phyloP scores from a whole-genome alignment of 2,888 invertebrate species.

The Epinotia ramella region DNA sequence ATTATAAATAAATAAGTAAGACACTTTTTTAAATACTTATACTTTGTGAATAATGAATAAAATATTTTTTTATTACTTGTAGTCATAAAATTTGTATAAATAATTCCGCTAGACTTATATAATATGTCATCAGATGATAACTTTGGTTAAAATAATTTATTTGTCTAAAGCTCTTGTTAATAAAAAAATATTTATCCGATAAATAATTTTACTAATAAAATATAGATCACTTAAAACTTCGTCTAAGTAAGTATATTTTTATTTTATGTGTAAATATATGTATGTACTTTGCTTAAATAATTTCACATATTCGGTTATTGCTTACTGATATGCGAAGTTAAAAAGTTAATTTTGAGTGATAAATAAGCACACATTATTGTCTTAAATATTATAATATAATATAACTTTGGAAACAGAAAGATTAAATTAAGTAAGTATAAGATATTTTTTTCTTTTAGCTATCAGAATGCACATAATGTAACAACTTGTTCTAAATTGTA shows the following conservation, averaged over 20 bases:
- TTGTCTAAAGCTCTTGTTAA: slow-evolving; percentile 14
- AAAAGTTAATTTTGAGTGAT: slow-evolving; percentile 27
- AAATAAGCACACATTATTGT: slow-evolving; percentile 36
- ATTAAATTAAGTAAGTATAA: neutral
- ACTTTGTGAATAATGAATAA: slow-evolving; percentile 15
- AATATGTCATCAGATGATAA: neutral
- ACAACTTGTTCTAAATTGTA: neutral
- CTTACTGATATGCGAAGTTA: slow-evolving; percentile 44
- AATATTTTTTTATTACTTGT: slow-evolving; percentile 13
- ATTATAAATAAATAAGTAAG: slow-evolving; percentile 21
- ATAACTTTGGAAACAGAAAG: neutral
- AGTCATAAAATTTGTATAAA: slow-evolving; percentile 32
- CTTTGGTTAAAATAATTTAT: slow-evolving; percentile 29
- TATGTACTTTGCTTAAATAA: slow-evolving; percentile 41
- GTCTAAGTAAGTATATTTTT: slow-evolving; percentile 38
- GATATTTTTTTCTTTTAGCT: neutral
- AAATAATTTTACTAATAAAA: slow-evolving; percentile 41
- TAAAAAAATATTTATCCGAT: slow-evolving; percentile 20
- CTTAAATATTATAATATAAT: slow-evolving; percentile 3
- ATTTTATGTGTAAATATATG: slow-evolving; percentile 42
- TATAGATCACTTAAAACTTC: slow-evolving; percentile 40
- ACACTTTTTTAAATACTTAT: neutral
- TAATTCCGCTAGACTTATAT: slow-evolving; percentile 26
- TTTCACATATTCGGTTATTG: slow-evolving; percentile 42
- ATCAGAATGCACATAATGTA: neutral